These are phyloP conservation scores for Intellagama lesueurii DNA, from an alignment of 2,797 vertebrate genomes.

Conservation along the genomic window DNA sequence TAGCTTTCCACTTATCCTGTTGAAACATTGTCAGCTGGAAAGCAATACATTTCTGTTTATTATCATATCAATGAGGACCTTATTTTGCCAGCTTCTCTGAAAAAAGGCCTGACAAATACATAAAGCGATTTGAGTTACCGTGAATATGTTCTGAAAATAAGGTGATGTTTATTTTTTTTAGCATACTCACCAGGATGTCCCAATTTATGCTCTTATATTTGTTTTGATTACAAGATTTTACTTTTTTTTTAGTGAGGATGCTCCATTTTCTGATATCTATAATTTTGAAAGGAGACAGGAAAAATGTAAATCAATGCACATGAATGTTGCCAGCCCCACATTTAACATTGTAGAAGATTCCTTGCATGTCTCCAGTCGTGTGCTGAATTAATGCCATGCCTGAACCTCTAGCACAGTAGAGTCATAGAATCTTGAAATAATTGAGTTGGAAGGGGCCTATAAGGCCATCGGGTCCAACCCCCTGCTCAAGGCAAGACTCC, in stretches of 20 bases:
- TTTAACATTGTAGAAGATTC: not conserved
- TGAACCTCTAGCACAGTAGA: no score
- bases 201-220: not conserved
- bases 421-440: no score
- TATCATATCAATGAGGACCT: conserved; percentile 36
- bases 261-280: not conserved
- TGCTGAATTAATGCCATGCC: no score
- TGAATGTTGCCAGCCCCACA: not conserved
- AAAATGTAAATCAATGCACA: not conserved
- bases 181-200: not conserved
- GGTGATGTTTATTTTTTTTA: not conserved
- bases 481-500: no score
- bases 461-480: no score
- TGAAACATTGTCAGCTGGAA: not conserved
- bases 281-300: not conserved
- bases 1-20: conserved; percentile 42
- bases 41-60: conserved; percentile 40
- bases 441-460: no score
- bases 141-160: not conserved
- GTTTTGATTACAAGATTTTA: not conserved
- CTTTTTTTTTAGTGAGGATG: not conserved
- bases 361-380: no score
- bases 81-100: conserved; percentile 21
- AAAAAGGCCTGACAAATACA: conserved; percentile 28
- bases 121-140: conserved; percentile 16